These are phyloP conservation scores for Metaphire vulgaris DNA, from an alignment of 1,140 invertebrate species.

Conservation along the genomic window DNA sequence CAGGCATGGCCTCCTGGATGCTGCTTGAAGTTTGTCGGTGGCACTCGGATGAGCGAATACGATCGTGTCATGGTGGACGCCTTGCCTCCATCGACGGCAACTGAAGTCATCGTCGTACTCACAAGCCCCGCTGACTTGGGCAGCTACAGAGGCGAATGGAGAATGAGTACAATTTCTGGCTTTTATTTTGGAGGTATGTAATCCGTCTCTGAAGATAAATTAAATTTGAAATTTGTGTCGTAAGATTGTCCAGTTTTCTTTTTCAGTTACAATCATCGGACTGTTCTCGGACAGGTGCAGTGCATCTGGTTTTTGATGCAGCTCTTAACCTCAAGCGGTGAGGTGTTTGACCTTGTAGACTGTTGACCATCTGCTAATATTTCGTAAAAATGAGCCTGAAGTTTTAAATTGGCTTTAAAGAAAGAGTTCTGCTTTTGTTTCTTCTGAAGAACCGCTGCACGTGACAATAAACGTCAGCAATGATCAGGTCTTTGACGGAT, in stretches of 20 bases:
- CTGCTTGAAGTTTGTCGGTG: constrained; percentile 10
- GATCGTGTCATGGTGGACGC: constrained; percentile 13
- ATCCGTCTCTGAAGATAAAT: background rate
- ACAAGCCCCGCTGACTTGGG: constrained; percentile 4
- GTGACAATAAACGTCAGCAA: background rate
- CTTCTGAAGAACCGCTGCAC: background rate
- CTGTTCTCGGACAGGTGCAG: too few relatives aligned
- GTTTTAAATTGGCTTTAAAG: background rate
- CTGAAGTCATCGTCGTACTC: constrained; percentile 2
- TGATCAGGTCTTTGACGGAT: background rate
- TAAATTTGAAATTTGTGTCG: background rate
- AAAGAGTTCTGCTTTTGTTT: background rate
- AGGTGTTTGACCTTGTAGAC: too few relatives aligned
- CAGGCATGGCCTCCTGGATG: constrained; percentile 14
- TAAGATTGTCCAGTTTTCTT: background rate
- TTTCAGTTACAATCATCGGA: background rate
- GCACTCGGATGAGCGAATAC: constrained; percentile 2
- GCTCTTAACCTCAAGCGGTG: too few relatives aligned
- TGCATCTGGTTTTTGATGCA: too few relatives aligned
- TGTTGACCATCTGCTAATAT: too few relatives aligned
- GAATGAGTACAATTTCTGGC: constrained; percentile 17
- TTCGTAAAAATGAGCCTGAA: background rate
- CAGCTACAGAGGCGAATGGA: constrained; percentile 7
- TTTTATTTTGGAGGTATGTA: constrained; percentile 13
- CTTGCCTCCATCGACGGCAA: background rate